Conservation (phyloP, 2,888 invertebrate species). For the Nematopogon swammerdamellus region DNA sequence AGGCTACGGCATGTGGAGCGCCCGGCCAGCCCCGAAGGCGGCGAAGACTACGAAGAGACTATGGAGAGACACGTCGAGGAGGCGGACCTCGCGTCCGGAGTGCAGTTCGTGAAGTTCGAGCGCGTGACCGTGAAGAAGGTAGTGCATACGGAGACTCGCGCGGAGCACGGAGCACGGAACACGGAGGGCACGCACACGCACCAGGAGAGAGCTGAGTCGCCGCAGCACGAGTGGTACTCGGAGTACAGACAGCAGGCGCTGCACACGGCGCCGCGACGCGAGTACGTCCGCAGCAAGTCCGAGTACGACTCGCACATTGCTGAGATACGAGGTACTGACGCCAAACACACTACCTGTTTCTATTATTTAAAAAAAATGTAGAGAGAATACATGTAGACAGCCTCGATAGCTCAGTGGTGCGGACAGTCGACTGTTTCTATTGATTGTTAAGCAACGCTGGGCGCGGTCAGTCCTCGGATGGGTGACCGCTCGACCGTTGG, state of each 20-base stretch:
- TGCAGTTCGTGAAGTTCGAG: slow-evolving; percentile 69
- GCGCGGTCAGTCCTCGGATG: too few species aligned
- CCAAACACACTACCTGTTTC: too few species aligned
- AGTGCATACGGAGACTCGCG: slow-evolving; percentile 47
- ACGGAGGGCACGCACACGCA: slow-evolving; percentile 11
- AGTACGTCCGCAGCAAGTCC: slow-evolving; percentile 72
- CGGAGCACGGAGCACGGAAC: slow-evolving; percentile 17
- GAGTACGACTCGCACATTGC: slow-evolving; percentile 86
- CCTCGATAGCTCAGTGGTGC: too few species aligned
- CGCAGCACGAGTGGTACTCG: slow-evolving; percentile 45
- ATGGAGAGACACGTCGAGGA: slow-evolving; percentile 54
- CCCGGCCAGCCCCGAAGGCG: slow-evolving; percentile 13
- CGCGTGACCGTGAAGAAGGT: slow-evolving; percentile 64
- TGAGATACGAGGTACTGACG: slow-evolving; percentile 72
- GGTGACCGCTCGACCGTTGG: too few species aligned
- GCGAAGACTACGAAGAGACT: slow-evolving; percentile 20
- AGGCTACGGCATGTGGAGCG: slow-evolving; percentile 43
- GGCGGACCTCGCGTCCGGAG: slow-evolving; percentile 61
- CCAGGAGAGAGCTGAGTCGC: slow-evolving; percentile 37
- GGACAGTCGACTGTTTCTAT: too few species aligned
- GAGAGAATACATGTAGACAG: too few species aligned
- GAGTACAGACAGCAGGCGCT: slow-evolving; percentile 52
- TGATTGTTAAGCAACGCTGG: too few species aligned
- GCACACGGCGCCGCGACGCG: slow-evolving; percentile 65
- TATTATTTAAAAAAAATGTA: too few species aligned